Conservation (phyloP, 2,113 vertebrate genomes). For the Anolis sagrei region DNA sequence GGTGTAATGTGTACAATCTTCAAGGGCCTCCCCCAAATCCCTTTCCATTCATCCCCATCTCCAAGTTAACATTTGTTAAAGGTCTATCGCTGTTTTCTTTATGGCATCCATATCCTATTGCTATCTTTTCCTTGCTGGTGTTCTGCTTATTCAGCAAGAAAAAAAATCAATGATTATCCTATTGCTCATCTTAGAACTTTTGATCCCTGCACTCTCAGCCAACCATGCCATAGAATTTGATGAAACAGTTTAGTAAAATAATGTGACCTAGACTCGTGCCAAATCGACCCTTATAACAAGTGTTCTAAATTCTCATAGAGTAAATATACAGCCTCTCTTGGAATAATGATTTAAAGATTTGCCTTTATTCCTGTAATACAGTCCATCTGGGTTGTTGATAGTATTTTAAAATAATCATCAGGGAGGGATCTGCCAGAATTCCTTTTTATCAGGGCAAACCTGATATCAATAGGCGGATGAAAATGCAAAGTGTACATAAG, state of each 20-base stretch:
- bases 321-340: background rate
- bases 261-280: conserved; percentile 4
- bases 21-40: no score
- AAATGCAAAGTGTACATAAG: background rate
- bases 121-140: background rate
- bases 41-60: no score
- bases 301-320: background rate
- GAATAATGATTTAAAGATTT: background rate
- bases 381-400: background rate
- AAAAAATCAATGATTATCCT: background rate
- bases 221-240: background rate
- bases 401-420: background rate
- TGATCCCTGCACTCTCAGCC: background rate
- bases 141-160: conserved; percentile 4
- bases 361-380: background rate
- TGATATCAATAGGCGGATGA: background rate
- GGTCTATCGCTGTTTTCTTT: background rate
- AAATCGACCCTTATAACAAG: background rate
- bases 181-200: background rate
- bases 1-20: no score
- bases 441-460: no score
- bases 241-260: background rate
- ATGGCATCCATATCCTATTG: background rate
- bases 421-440: fast-evolving
- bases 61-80: background rate